A percentile compares a stretch with the other conserved stretches of the same genome.
These are phyloP conservation scores for Echinops telfairi DNA, from an alignment of 2,113 vertebrate genomes.

Conservation along the genomic window DNA sequence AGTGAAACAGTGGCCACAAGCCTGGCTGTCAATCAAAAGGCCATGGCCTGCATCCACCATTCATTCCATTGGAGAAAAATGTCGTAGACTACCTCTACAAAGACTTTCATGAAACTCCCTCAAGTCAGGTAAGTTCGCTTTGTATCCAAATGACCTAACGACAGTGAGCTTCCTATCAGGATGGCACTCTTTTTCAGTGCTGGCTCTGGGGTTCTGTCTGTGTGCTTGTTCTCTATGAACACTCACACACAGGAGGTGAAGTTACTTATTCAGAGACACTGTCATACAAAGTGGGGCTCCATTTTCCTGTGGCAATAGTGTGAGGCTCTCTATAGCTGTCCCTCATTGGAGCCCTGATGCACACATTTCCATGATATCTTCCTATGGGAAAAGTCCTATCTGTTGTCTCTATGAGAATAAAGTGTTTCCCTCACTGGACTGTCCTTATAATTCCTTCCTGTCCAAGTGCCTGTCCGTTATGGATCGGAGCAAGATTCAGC, in stretches of 20 bases:
- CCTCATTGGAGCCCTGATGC: not conserved
- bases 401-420: no score
- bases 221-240: not conserved
- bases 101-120: no score
- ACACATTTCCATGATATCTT: not conserved
- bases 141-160: not conserved
- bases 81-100: no score
- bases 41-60: not conserved
- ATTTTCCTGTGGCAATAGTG: not conserved
- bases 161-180: not conserved
- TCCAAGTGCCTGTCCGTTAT: no score
- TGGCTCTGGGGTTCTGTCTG: not conserved
- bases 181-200: not conserved
- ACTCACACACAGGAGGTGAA: not conserved
- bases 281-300: no score
- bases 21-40: not conserved
- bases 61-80: not conserved
- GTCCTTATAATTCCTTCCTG: no score
- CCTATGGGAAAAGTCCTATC: no score
- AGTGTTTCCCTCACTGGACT: no score
- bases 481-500: no score
- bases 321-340: not conserved
- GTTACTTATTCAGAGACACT: not conserved
- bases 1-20: not conserved
- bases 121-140: no score